These are phyloP conservation scores for Dynastes hyllus DNA, from an alignment of 2,888 invertebrate species.

Conservation along the genomic window DNA sequence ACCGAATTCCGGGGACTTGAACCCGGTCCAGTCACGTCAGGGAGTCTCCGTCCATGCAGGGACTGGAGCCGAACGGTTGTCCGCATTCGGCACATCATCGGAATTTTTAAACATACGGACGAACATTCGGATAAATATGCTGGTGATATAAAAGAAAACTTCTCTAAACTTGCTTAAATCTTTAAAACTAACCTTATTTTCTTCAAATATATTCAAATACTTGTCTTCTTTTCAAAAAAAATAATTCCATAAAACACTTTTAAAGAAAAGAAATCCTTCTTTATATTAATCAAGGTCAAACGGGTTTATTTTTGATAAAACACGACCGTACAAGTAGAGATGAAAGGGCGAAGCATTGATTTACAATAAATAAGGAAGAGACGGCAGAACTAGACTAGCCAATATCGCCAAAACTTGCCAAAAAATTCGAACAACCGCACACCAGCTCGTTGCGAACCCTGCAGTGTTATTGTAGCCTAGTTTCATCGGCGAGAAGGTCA, in stretches of 20 bases:
- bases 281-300: no score
- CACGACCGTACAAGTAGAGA: no score
- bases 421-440: not conserved
- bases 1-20: conserved; percentile 56
- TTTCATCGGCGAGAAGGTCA: conserved; percentile 6
- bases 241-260: no score
- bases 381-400: conserved; percentile 2
- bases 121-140: not conserved
- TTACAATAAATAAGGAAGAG: conserved; percentile 11
- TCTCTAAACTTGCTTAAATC: no score
- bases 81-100: conserved; percentile 10
- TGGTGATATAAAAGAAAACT: no score
- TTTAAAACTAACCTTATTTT: no score
- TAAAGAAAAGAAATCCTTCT: no score
- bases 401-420: conserved; percentile 24
- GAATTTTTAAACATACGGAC: not conserved
- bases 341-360: not conserved
- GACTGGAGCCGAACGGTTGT: conserved; percentile 44
- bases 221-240: no score
- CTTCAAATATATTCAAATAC: no score
- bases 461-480: conserved; percentile 15
- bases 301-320: no score
- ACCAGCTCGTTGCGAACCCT: not conserved
- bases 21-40: conserved; percentile 60
- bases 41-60: conserved; percentile 57